A percentile compares a stretch with the other conserved stretches of the same genome.
phyloP scores from a whole-genome alignment of 2,888 invertebrate species.

The Dolichomitus sp. region DNA sequence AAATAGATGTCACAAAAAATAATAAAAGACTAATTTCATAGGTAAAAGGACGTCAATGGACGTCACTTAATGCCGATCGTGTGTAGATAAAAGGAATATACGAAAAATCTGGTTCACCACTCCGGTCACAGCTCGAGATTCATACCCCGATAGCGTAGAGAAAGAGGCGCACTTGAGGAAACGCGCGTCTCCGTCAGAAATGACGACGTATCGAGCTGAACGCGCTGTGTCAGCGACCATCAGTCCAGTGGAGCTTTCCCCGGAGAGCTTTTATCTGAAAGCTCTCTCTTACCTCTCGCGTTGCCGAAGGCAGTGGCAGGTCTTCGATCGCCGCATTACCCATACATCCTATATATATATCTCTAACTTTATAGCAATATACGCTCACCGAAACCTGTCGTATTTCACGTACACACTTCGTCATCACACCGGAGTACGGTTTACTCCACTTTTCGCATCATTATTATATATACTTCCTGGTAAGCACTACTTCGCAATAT shows the following conservation, averaged over 20 bases:
- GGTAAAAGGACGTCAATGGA: neutral
- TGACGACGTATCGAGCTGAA: constrained; percentile 78
- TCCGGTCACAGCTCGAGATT: constrained; percentile 25
- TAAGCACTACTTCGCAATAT: constrained; percentile 55
- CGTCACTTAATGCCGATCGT: neutral
- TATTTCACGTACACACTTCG: constrained; percentile 60
- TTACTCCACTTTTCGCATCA: neutral
- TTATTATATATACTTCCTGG: constrained; percentile 38
- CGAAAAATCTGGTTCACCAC: constrained; percentile 33
- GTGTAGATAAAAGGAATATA: neutral
- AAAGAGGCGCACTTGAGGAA: constrained; percentile 33
- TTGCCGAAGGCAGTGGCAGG: constrained; percentile 34
- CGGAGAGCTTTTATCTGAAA: constrained; percentile 88
- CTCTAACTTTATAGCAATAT: constrained; percentile 16
- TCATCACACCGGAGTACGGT: constrained; percentile 29
- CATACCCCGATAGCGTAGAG: neutral
- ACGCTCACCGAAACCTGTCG: constrained; percentile 46
- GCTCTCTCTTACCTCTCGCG: constrained; percentile 78
- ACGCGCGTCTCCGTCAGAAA: constrained; percentile 46
- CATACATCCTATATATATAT: neutral
- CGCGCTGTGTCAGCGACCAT: constrained; percentile 79
- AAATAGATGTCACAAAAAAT: neutral
- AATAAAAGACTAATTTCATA: neutral
- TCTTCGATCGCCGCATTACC: constrained; percentile 22
- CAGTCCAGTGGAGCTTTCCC: constrained; percentile 84